Evolutionary conservation across 2,113 vertebrate genomes (phyloP), one percentile per base, ranked within the genome.

Genomic region (Illadopsis cleaveri): DNA sequence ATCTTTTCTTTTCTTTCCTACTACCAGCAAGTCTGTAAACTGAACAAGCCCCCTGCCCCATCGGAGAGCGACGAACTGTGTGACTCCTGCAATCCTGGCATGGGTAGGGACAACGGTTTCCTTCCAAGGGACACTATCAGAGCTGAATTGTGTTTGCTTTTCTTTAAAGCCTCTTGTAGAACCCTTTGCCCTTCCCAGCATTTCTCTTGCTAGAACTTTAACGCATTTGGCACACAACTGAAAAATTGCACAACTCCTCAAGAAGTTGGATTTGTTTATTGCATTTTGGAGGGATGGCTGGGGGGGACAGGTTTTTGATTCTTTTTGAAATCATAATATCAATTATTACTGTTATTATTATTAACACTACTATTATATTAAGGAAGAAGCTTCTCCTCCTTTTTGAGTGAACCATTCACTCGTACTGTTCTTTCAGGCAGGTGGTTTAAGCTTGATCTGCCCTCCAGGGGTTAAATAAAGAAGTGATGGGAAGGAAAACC

Each of bases 231-330:
- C 86, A 90, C 54, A 40, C 48, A 78, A 28, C 68, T 38, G 40
- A 27, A 33, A 77, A 82, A 76, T 91, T 95, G 92, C 94, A 92
- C 89, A 96, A 96, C 87, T 91, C 70, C 53, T 68, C 27, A 16
- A 79, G 57, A 94, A 96, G 92, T 81, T 92, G 51, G 66, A 75
- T 72, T 53, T 58, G 58, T 51, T 48, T 57, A 14, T 27, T 76
- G 72, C 31, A 61, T 73, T 90, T 66, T 51, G 33, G 35, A 62
- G 19, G 30, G 22, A 37, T 1, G 15, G 19, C 16, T 11, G 7
- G 20, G 35, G 35, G 15, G 28, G 10, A 31, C 58, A 71, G 62
- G 44, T 47, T 45, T 62, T 83, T 1, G 0, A 37, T 35, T 86
- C 4, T 66, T 76, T 79, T 18, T 40, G 5, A 44, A 56, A 54